phyloP scores from a whole-genome alignment of 1,140 invertebrate species.

The Leptestheria dahalacensis region DNA sequence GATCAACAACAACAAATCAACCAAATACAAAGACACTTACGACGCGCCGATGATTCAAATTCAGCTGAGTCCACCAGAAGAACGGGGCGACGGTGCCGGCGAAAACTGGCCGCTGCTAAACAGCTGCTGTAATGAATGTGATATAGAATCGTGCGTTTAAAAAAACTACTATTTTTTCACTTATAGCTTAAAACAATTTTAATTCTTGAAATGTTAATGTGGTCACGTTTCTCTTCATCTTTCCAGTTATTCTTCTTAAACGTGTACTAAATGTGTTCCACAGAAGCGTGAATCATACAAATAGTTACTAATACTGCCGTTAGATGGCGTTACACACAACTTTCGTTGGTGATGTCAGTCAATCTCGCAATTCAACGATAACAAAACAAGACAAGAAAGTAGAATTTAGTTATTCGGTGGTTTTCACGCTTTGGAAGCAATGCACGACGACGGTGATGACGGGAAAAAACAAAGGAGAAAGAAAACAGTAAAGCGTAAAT shows the following conservation, averaged over 20 bases:
- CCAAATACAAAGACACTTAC: not conserved
- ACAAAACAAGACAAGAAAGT: not conserved
- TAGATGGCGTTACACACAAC: not conserved
- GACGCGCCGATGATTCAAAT: not conserved
- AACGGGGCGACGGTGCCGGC: not conserved
- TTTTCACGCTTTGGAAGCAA: too few species aligned
- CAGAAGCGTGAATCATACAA: too few species aligned
- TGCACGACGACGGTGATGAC: too few species aligned
- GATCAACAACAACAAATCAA: not conserved
- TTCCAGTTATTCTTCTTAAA: too few species aligned
- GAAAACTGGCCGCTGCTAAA: constrained; percentile 4
- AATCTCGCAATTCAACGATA: not conserved
- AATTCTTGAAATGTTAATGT: too few species aligned
- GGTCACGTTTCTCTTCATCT: too few species aligned
- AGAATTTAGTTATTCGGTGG: too few species aligned
- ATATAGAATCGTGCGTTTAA: constrained; percentile 5
- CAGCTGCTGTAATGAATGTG: not conserved
- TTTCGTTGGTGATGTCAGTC: not conserved
- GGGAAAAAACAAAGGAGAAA: too few species aligned
- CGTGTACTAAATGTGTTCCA: too few species aligned
- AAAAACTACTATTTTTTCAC: too few species aligned
- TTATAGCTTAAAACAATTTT: too few species aligned
- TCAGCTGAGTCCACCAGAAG: constrained; percentile 6
- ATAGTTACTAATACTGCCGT: not conserved
- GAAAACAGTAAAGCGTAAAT: too few species aligned